Evolutionary conservation across 1,140 invertebrate genomes (phyloP).

Genomic region (Brachionus koreanus): DNA sequence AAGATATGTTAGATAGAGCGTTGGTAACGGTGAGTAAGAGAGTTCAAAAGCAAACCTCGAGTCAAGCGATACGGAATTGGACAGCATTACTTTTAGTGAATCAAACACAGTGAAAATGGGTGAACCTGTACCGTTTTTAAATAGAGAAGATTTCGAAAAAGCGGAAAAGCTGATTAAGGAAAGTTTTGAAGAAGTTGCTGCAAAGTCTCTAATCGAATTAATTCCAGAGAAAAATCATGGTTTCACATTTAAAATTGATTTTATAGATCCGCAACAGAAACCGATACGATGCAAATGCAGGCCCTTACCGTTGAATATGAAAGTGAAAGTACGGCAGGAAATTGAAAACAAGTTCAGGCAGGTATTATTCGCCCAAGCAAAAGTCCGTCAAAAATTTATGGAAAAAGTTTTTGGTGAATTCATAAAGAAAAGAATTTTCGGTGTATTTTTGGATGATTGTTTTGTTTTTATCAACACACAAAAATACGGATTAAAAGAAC

Average conservation of each 20-base stretch:
- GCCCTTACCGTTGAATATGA: background rate
- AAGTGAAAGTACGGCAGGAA: background rate
- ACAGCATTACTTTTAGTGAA: background rate
- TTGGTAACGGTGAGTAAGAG: background rate
- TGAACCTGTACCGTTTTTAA: background rate
- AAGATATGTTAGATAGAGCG: background rate
- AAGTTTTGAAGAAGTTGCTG: background rate
- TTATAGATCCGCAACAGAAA: background rate
- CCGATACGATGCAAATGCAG: background rate
- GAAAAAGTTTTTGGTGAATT: slow-evolving; percentile 7
- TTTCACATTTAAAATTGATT: slow-evolving; percentile 11
- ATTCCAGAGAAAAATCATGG: background rate
- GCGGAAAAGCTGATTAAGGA: background rate
- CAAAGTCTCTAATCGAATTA: background rate
- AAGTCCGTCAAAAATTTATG: slow-evolving; percentile 42
- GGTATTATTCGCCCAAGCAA: slow-evolving; percentile 44
- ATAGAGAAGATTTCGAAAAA: background rate
- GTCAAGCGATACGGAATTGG: background rate
- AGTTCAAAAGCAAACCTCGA: background rate
- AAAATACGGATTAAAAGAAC: slow-evolving; percentile 22
- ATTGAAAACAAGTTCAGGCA: background rate
- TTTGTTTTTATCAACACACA: background rate
- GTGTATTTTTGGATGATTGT: slow-evolving; percentile 8
- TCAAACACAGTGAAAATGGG: background rate
- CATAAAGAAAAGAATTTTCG: background rate